phyloP scores from a whole-genome alignment of 2,888 invertebrate species.

The Agrilus mali region DNA sequence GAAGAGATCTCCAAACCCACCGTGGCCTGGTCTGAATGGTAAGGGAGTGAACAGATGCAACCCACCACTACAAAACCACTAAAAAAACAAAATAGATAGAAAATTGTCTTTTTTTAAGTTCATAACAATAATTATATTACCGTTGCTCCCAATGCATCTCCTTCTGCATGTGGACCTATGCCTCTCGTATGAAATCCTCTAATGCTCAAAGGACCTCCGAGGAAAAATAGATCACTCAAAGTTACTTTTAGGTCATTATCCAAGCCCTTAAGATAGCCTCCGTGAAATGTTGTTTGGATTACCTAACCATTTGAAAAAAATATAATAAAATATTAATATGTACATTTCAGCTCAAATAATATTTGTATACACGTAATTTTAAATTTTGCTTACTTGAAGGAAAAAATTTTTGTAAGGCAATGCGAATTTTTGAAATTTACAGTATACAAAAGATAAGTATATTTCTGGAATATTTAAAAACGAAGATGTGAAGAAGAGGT shows the following conservation, averaged over 20 bases:
- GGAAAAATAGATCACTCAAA: conserved; percentile 64
- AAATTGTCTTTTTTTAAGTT: too few species aligned
- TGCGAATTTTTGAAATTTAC: not conserved
- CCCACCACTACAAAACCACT: conserved; percentile 77
- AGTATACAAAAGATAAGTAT: not conserved
- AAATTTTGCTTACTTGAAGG: not conserved
- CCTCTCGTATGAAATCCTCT: conserved; percentile 81
- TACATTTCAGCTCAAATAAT: too few species aligned
- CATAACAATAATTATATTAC: conserved; percentile 31
- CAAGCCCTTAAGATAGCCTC: conserved; percentile 54
- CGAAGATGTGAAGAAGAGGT: not conserved
- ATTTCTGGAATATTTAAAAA: not conserved
- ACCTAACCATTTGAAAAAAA: conserved; percentile 37
- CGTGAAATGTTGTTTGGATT: conserved; percentile 54
- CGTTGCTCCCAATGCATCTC: conserved; percentile 60
- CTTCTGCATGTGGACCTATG: conserved; percentile 74
- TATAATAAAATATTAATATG: not conserved
- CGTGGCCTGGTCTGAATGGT: conserved; percentile 70
- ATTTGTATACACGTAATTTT: too few species aligned
- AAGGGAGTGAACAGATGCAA: conserved; percentile 82
- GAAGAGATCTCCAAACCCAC: conserved; percentile 72
- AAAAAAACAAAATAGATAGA: conserved; percentile 15
- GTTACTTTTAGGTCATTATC: conserved; percentile 45
- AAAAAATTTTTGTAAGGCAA: not conserved
- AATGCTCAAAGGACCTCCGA: conserved; percentile 81